A percentile compares a stretch with the other conserved stretches of the same genome.
Conservation (phyloP, 2,888 invertebrate species). For the Parnassius smintheus region DNA sequence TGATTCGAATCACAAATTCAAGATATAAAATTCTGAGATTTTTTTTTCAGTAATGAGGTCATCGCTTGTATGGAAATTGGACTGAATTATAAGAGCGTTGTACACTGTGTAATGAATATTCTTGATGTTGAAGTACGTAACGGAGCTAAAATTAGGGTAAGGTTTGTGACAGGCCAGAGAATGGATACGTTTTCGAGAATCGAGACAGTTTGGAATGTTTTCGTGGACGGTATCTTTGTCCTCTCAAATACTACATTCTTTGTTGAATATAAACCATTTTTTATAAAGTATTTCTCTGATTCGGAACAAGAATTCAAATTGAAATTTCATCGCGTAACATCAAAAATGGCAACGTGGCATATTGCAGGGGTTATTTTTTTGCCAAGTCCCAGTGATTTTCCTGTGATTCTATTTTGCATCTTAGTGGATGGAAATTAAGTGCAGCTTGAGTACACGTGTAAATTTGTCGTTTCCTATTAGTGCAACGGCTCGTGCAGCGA, state of each 20-base stretch:
- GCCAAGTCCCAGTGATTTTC: constrained; percentile 32
- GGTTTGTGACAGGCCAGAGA: constrained; percentile 8
- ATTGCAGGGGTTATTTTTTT: constrained; percentile 52
- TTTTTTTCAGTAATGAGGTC: constrained; percentile 19
- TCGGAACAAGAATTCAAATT: constrained; percentile 67
- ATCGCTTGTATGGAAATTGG: constrained; percentile 19
- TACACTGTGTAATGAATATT: constrained; percentile 12
- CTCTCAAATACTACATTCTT: constrained; percentile 18
- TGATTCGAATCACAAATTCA: constrained; percentile 16
- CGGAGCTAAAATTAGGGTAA: constrained; percentile 8
- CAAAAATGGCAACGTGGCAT: constrained; percentile 56
- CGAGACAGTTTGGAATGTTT: not conserved
- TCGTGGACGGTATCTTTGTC: constrained; percentile 11
- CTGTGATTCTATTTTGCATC: constrained; percentile 35
- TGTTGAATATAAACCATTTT: constrained; percentile 15
- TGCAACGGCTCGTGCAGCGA: constrained; percentile 73
- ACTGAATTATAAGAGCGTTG: constrained; percentile 20
- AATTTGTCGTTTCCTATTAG: constrained; percentile 62
- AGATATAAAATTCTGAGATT: constrained; percentile 17
- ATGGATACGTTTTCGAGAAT: not conserved
- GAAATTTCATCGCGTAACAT: constrained; percentile 72
- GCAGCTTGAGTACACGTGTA: constrained; percentile 27
- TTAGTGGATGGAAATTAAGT: constrained; percentile 40
- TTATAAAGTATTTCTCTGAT: constrained; percentile 32
- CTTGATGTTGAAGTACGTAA: constrained; percentile 17